Base-by-base conservation (phyloP, 2,888 invertebrate species). In the Apotomis betuletana region DNA sequence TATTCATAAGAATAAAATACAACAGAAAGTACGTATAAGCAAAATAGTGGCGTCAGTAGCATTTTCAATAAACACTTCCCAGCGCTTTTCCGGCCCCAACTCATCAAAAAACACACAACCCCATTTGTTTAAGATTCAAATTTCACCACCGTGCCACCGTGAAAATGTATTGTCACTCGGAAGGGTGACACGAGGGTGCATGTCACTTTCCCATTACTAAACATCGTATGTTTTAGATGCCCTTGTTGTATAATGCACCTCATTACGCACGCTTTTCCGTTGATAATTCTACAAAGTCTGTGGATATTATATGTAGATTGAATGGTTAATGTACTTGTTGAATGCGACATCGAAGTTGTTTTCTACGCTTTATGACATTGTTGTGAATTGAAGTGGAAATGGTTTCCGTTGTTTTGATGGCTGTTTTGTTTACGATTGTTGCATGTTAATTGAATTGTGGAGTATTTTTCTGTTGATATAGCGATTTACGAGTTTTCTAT, bases 181-280 rank as follows among this genome's bases (percentile, higher is more conserved):
- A 67, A 67, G 67, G 71, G 71, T 61, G 71, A 71, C 71, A 67
- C 61, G 71, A 67, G 71, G 71, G 71, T 67, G 67, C 67, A 71
- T 67, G 44, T 67, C 61, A 67, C 55, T 3, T 10, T 5, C 38
- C 27, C 57, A 8, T 1, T 52, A 8, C 44, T 10, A 67, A 62
- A 62, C 51, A 46, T 12, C 71, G 10, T n/a, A 67, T 57, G 27
- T 61, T n/a, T 10, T 13, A 3, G 8, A 13, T 0, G 4, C n/a
- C 6, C 10, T 15, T n/a, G 5, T 60, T 49, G 6, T 15, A 51
- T 38, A 27, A n/a, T 27, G 6, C 4, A 27, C 41, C 10, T 36
- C 67, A 51, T 36, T n/a, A 0, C 0, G 4, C 1, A 0, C 3
- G n/a, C 0, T 2, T 46, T 57, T 41, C 0, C 10, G 61, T 57